Base-by-base conservation (phyloP, 2,888 invertebrate genomes). In the Caenorhabditis panamensis region DNA sequence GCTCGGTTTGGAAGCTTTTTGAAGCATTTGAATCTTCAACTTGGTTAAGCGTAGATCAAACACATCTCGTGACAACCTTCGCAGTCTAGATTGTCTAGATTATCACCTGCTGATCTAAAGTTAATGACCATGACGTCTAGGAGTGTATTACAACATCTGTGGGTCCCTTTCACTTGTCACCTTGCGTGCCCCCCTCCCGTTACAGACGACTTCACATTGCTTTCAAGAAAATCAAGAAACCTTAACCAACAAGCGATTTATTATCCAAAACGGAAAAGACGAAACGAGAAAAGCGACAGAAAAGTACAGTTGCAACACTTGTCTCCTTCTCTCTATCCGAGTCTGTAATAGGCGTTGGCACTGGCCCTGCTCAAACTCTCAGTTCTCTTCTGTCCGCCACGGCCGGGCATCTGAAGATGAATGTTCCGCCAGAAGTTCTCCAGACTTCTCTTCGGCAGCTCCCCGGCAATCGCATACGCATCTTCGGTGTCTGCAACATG, bases 371-470 rank as follows among this genome's bases (percentile, higher is more conserved):
- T 83, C 66, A 87, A 68, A n/a, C 66, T 69, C 66, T 85, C 87
- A 18, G 78, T 83, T 24, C 87, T 71, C 75, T 87, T 87, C 44
- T 76, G 68, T 49, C 73, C 69, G 20, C 61, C 58, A 31, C 67
- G 72, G 20, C 66, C 69, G 16, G 77, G 76, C 61, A 84, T 79
- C 77, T 84, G 79, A 59, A 84, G 80, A 49, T 84, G 82, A 31
- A 86, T 81, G 56, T 84, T 86, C 53, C 87, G 82, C 86, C 86
- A 87, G 68, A 86, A 85, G 77, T 86, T 82, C 64, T 86, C 85
- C 56, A 82, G 78, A 79, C 75, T 84, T 49, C 87, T 71, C 73
- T 86, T 87, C 54, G 82, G 81, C 51, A 82, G 31, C 36, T 76
- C 75, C 13, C 64, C 73, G 31, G 41, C 51, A 11, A 68, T 47